A percentile compares a stretch with the other conserved stretches of the same genome.
Conservation (phyloP, 2,888 invertebrate species). For the Ormia ochracea region DNA sequence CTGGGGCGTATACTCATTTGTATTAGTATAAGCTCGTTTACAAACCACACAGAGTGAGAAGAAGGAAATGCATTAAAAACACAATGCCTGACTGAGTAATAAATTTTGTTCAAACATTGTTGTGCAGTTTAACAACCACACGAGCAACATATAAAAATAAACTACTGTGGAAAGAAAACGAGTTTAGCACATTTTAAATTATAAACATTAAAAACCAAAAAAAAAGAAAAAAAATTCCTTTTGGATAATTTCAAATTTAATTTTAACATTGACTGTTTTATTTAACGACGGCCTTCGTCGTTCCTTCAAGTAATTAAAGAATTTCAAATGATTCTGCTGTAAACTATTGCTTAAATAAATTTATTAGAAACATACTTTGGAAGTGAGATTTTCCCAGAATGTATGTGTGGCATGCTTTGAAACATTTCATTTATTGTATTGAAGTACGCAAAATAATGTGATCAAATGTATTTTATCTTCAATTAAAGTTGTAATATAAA, state of each 20-base stretch:
- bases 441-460: no score
- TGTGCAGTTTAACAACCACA: constrained; percentile 18
- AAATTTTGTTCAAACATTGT: constrained; percentile 48
- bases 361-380: background rate
- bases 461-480: no score
- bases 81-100: constrained; percentile 56
- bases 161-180: background rate
- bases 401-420: background rate
- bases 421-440: background rate
- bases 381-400: background rate
- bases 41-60: background rate
- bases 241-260: constrained; percentile 9
- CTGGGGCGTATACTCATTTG: background rate
- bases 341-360: constrained; percentile 3
- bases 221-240: background rate
- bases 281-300: no score
- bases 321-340: constrained; percentile 7
- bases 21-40: background rate
- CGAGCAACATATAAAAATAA: background rate
- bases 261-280: background rate
- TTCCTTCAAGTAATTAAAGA: background rate
- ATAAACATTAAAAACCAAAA: background rate
- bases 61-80: constrained; percentile 47
- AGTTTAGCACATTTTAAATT: constrained; percentile 25
- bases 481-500: no score